Conservation (phyloP, 2,113 vertebrate species). For the Siniperca chuatsi region DNA sequence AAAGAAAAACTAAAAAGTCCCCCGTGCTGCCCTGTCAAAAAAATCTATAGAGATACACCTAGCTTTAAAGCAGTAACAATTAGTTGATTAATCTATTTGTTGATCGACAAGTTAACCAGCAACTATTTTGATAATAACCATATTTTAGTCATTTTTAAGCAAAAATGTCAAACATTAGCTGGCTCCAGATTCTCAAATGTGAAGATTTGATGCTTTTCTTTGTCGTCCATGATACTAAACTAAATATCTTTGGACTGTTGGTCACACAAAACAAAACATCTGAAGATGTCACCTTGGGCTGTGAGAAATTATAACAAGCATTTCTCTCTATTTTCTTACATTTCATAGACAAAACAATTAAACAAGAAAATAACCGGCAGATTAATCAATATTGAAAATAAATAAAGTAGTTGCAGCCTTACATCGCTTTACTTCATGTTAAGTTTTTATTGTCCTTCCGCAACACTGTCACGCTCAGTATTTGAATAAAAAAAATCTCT, state of each 20-base stretch:
- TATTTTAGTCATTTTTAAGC: not conserved
- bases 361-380: not conserved
- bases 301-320: not conserved
- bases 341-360: not conserved
- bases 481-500: not conserved
- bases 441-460: no score
- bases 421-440: not conserved
- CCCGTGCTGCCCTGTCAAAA: not conserved
- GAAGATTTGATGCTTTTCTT: not conserved
- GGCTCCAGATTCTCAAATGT: not conserved
- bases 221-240: not conserved
- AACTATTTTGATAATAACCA: not conserved
- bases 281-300: not conserved
- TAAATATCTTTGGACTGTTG: not conserved
- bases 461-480: not conserved
- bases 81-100: not conserved
- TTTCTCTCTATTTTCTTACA: not conserved
- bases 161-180: not conserved
- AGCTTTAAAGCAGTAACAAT: not conserved
- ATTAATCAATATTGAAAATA: not conserved
- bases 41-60: not conserved
- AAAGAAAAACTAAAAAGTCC: not conserved
- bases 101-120: not conserved
- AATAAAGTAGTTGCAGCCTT: not conserved
- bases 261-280: not conserved